Evolutionary conservation across 2,888 invertebrate genomes (phyloP).

Genomic region (Sminthurides aquaticus): DNA sequence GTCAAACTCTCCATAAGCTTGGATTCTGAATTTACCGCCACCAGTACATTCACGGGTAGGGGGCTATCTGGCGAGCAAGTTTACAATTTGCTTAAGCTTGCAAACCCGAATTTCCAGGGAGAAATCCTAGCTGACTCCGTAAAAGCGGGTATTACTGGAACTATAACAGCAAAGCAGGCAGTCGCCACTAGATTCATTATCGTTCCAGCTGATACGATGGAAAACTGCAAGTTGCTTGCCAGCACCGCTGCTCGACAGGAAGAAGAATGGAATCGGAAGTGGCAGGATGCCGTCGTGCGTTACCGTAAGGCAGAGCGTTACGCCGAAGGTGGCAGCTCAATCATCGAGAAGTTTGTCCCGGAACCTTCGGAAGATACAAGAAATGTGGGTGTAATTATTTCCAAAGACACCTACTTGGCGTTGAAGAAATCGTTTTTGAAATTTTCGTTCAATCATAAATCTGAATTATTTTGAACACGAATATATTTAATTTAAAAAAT

Average conservation of each 20-base stretch:
- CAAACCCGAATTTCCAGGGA: neutral
- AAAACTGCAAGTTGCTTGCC: neutral
- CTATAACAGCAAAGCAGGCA: neutral
- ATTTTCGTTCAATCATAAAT: no score
- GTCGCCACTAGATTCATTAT: neutral
- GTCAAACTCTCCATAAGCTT: neutral
- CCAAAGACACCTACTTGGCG: no score
- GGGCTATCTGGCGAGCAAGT: neutral
- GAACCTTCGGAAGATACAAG: neutral
- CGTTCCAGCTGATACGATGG: neutral
- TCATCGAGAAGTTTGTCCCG: neutral
- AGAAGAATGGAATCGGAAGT: neutral
- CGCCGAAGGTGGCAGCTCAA: neutral
- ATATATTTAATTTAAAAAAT: no score
- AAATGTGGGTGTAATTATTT: neutral
- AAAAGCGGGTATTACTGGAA: neutral
- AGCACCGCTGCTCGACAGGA: neutral
- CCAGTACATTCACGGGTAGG: neutral
- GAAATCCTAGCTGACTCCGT: neutral
- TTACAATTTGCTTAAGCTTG: neutral
- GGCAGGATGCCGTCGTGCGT: neutral
- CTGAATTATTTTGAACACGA: no score
- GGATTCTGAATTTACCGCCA: neutral
- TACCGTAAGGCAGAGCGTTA: neutral
- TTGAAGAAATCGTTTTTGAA: no score